Evolutionary conservation across 2,888 invertebrate species (phyloP).

Genomic region (Leucophenga montana): DNA sequence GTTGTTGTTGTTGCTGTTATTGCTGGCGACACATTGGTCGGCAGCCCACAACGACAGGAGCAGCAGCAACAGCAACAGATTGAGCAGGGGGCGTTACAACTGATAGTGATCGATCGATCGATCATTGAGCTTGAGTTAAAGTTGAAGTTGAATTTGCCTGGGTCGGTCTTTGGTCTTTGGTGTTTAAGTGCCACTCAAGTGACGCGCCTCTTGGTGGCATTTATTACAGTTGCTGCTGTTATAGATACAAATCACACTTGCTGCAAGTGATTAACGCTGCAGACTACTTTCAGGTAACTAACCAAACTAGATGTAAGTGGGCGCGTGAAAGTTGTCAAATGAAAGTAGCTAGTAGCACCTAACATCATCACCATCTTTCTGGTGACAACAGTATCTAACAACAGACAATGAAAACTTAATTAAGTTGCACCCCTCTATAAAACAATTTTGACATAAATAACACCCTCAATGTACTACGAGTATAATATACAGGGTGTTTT

Average conservation of each 20-base stretch:
- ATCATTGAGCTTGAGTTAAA: background rate
- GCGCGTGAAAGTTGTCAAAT: too few relatives aligned
- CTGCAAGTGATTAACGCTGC: too few relatives aligned
- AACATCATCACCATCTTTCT: too few relatives aligned
- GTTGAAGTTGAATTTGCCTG: too few relatives aligned
- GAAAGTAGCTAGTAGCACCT: too few relatives aligned
- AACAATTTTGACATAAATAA: background rate
- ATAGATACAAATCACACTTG: too few relatives aligned
- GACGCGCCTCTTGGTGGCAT: background rate
- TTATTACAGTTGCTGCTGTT: background rate
- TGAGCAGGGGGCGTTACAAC: background rate
- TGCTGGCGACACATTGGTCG: conserved; percentile 5
- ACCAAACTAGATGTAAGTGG: too few relatives aligned
- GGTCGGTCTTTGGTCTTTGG: background rate
- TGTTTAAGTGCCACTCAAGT: conserved; percentile 12
- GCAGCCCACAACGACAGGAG: background rate
- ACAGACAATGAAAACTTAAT: conserved; percentile 61
- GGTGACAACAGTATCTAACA: too few relatives aligned
- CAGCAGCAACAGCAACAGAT: background rate
- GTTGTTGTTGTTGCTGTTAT: background rate
- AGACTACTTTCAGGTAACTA: too few relatives aligned
- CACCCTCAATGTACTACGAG: too few relatives aligned
- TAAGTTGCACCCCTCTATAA: conserved; percentile 48
- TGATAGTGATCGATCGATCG: conserved; percentile 20
- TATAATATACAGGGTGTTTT: too few relatives aligned